Percentiles rank a stretch among this genome's conserved stretches.
These are phyloP conservation scores for Agrenia bidenticulata DNA, from an alignment of 2,888 invertebrate genomes.

Conservation along the genomic window DNA sequence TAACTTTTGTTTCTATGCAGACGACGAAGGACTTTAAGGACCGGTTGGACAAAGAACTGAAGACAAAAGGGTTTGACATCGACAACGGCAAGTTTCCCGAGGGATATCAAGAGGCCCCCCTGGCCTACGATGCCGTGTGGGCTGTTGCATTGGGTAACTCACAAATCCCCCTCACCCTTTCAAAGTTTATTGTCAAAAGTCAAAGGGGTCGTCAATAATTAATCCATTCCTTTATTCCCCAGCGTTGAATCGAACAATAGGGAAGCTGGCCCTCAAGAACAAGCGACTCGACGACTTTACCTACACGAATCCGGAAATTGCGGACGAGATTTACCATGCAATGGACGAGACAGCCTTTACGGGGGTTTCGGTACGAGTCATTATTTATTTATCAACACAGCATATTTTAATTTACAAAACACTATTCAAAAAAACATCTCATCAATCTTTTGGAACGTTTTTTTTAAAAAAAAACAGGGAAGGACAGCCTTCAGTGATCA, in stretches of 20 bases:
- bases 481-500: conserved; percentile 92
- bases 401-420: no score
- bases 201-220: not conserved
- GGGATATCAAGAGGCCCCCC: conserved; percentile 95
- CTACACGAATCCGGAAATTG: conserved; percentile 90
- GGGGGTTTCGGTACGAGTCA: conserved; percentile 91
- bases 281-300: conserved; percentile 91
- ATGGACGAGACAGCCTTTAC: conserved; percentile 98
- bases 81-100: conserved; percentile 84
- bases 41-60: conserved; percentile 77
- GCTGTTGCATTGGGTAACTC: conserved; percentile 84
- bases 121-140: conserved; percentile 99
- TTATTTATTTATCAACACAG: no score
- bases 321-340: conserved; percentile 92
- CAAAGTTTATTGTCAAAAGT: not conserved
- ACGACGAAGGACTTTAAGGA: conserved; percentile 87
- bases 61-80: conserved; percentile 73
- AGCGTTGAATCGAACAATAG: conserved; percentile 97
- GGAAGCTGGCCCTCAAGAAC: conserved; percentile 74
- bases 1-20: no score
- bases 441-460: no score
- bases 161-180: not conserved
- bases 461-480: conserved; percentile 67
- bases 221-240: conserved; percentile 52
- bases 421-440: no score